Percentiles rank a stretch among this genome's conserved stretches.
Evolutionary conservation across 2,797 vertebrate genomes (phyloP).

Genomic region (Gymnopithys bicolor): DNA sequence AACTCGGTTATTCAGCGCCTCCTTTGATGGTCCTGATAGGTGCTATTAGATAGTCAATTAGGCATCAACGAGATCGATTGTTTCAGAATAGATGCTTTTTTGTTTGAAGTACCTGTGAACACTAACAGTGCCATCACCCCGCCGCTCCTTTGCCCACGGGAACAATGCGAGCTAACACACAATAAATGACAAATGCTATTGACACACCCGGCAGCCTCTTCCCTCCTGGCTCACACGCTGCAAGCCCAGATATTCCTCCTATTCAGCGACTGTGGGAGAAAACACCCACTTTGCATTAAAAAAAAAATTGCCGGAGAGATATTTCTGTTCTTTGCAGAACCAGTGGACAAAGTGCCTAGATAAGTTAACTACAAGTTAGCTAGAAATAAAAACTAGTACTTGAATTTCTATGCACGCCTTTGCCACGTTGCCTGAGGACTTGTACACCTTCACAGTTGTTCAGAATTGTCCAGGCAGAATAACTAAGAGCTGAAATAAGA

Average conservation of each 20-base stretch:
- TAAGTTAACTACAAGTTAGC: background rate
- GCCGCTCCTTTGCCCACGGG: slow-evolving; percentile 18
- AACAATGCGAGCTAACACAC: background rate
- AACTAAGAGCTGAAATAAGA: background rate
- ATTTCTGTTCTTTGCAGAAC: background rate
- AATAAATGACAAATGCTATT: slow-evolving; percentile 31
- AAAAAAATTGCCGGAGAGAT: background rate
- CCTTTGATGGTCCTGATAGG: slow-evolving; percentile 67
- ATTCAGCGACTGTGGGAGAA: background rate
- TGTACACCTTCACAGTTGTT: background rate
- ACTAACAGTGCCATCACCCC: slow-evolving; percentile 11
- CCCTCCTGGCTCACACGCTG: background rate
- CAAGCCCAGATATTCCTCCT: background rate
- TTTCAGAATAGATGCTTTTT: slow-evolving; percentile 30
- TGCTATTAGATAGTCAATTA: slow-evolving; percentile 71
- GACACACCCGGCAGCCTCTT: background rate
- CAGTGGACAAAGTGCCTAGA: background rate
- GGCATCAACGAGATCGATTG: slow-evolving; percentile 63
- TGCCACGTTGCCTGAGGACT: background rate
- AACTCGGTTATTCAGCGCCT: slow-evolving; percentile 65
- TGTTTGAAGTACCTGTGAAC: slow-evolving; percentile 67
- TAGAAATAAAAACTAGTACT: background rate
- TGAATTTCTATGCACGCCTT: background rate
- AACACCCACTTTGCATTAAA: background rate
- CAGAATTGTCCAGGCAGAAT: background rate